Conservation (phyloP, 1,140 invertebrate species). For the Acyrthosiphon pisum region DNA sequence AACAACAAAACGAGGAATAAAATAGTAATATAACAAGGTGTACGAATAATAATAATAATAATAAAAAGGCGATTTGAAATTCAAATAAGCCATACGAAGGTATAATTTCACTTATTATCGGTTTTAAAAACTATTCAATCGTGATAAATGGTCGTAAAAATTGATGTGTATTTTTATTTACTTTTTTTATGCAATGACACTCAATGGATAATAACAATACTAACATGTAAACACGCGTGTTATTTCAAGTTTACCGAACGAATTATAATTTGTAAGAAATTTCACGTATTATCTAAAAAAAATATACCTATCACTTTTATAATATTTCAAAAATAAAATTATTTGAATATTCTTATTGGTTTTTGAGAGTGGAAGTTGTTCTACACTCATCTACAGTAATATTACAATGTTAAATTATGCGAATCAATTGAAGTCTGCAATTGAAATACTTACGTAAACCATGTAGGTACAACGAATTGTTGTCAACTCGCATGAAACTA, state of each 20-base stretch:
- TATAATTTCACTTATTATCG: slow-evolving; percentile 14
- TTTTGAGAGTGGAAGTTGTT: neutral
- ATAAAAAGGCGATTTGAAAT: neutral
- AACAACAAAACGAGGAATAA: neutral
- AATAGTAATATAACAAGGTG: neutral
- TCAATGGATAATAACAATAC: neutral
- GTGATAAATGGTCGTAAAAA: neutral
- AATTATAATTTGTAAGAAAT: neutral
- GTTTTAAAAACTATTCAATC: neutral
- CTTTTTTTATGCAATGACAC: neutral
- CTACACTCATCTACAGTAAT: neutral
- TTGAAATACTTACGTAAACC: neutral
- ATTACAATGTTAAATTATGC: neutral
- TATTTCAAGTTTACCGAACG: neutral
- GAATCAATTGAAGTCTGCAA: neutral
- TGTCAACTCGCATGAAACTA: neutral
- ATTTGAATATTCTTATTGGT: neutral
- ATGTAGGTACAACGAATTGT: neutral
- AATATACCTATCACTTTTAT: neutral
- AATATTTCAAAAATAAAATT: neutral
- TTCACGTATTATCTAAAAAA: neutral
- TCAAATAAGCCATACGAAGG: neutral
- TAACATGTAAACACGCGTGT: neutral
- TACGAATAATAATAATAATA: neutral
- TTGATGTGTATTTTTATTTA: neutral